Conservation (phyloP, 53 echinoderm and acorn worm genomes). For the Paracentrotus lividus region DNA sequence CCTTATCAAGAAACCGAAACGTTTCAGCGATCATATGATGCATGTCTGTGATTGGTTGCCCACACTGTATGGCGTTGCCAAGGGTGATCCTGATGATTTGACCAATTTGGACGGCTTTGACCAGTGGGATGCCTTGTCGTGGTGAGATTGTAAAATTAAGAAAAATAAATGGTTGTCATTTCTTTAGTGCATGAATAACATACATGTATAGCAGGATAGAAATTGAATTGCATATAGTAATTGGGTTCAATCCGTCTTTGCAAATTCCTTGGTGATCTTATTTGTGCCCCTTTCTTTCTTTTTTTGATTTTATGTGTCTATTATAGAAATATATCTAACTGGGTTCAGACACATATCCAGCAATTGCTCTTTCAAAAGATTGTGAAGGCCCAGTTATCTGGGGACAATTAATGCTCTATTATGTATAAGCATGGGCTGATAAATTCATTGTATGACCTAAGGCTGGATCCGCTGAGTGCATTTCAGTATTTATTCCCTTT, state of each 20-base stretch:
- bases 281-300: background rate
- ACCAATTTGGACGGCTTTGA: constrained; percentile 85
- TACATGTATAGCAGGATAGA: background rate
- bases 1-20: constrained; percentile 73
- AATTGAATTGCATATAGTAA: background rate
- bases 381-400: too few species aligned
- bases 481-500: too few species aligned
- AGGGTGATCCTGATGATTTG: constrained; percentile 75
- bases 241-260: background rate
- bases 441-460: too few species aligned
- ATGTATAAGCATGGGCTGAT: too few species aligned
- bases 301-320: background rate
- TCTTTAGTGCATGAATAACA: background rate
- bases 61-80: constrained; percentile 88
- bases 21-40: constrained; percentile 84
- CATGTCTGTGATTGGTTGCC: constrained; percentile 95
- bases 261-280: background rate
- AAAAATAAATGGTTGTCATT: too few species aligned
- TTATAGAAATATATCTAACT: too few species aligned
- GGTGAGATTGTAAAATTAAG: too few species aligned
- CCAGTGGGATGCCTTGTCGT: constrained; percentile 89
- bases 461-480: too few species aligned
- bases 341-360: too few species aligned
- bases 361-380: too few species aligned
- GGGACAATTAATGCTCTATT: too few species aligned